Base-by-base conservation (phyloP, 2,113 vertebrate species). In the Muntiacus muntjak region DNA sequence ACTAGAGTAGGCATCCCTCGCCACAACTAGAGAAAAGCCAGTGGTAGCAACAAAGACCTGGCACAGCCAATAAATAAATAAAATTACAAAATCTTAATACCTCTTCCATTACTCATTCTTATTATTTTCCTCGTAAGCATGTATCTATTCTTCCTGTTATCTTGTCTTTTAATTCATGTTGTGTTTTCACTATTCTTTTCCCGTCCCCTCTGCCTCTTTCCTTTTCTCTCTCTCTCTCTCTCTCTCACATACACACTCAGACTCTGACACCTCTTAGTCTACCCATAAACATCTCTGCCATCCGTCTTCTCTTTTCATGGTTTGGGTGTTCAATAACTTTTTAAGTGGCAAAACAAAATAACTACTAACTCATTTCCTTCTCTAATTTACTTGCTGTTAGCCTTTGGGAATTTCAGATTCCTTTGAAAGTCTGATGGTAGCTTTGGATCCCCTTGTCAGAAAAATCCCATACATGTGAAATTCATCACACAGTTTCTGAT, bases 381-480 rank as follows among this genome's bases (percentile, higher is more conserved):
- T 67, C 43, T 91, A 67, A 86, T 67, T 3, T 15, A n/a, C 19
- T 88, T 85, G 52, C 30, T 54, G 82, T 86, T 45, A 71, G 11
- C 23, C 55, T 84, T 79, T 62, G 67, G 21, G n/a, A 94, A 12
- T 81, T 95, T 91, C 76, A 86, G 17, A 62, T 87, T 87, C 19
- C 60, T 91, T 54, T 60, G 23, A 87, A 93, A 97, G 82, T 14
- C 15, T 87, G 15, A 87, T 83, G 4, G 84, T 82, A 64, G 33
- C 10, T 86, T 84, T 40, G 74, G 7, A 64, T 47, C 1, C 43
- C 78, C 40, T 84, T 79, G 45, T 28, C 60, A 89, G 36, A 92
- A 85, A 92, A 86, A 86, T 62, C 11, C 19, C 17, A 25, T 12
- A 40, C 11, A 54, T 40, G 36, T 3, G 89, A 87, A 89, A 86